Evolutionary conservation across 1,140 invertebrate species (phyloP), one percentile per base, ranked within the genome.

Genomic region (Antheraea pernyi): DNA sequence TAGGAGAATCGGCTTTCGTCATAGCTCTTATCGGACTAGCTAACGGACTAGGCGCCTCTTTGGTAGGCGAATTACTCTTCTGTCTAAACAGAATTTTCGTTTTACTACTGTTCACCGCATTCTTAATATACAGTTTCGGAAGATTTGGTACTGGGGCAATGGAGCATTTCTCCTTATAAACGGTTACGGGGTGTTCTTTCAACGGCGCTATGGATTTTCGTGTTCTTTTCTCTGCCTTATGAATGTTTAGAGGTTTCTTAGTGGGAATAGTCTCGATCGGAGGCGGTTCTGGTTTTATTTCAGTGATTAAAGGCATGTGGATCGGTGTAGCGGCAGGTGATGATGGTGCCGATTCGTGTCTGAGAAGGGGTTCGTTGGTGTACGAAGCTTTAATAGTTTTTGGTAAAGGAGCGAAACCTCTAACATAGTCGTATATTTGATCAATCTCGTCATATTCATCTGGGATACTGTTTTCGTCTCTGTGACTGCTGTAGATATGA

Each of bases 401-500:
- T 0, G 97, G 97, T 39, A 98, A 93, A 0, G 97, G 97, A 13
- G 97, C 97, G 79, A 98, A 97, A 0, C 98, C 98, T 61, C 98
- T 93, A 0, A 99, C 97, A 85, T 99, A 99, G 84, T 98, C 97
- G 87, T 99, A 99, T 70, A 99, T 98, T 90, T 98, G 97, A 93
- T 99, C 98, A 75, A 99, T 98, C 91, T 99, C 98, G 78, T 98
- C 97, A 91, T 98, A 98, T 76, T 98, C 97, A 82, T 97, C 96
- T 10, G 95, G 94, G 68, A 95, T 94, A 70, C 86, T 92, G 69
- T 84, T 89, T 71, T 92, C 91, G 61, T 93, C 92, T 79, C 86
- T 83, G 74, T 93, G 92, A 74, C 89, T 92, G 73, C 91, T 92
- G 67, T 93, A 92, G 67, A 91, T 92, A 78, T 93, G 92, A 70